Evolutionary conservation across 2,113 vertebrate species (phyloP), one percentile per base, ranked within the genome.

Genomic region (Agelaius phoeniceus): DNA sequence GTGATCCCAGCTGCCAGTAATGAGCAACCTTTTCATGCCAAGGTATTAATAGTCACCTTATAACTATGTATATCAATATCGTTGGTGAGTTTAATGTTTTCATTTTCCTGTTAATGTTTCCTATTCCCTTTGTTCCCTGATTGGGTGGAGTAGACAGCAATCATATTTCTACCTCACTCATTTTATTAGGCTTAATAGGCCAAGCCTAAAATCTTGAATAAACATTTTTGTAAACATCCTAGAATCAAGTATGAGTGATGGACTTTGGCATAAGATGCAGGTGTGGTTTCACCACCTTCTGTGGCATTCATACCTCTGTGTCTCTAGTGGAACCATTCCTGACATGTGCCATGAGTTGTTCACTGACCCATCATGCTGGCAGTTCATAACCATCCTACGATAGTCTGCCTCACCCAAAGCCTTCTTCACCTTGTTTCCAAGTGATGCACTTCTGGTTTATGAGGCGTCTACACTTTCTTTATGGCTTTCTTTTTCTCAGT

Each of bases 221-320:
- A 77, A 26, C 39, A 62, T 77, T 81, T 94, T 63, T 74, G 43
- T 74, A 62, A 74, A 41, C 13, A 54, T 35, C 17, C 51, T 77
- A 41, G 22, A 81, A 77, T 76, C 6, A 19, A 76, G 33, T 18
- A 43, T 4, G 5, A 63, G 39, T 61, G 71, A 68, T n/a, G 27
- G 30, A 59, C 14, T 51, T 83, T 1, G 46, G 30, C 35, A 30
- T 46, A 76, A 0, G 0, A 43, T 1, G 52, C 33, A 58, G 20
- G 18, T 1, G 1, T 37, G 44, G 28, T 55, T 26, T 9, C 33
- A 88, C 28, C 1, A 2, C 35, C 18, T 89, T 51, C 39, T 46
- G 12, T 59, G 30, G 20, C 20, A 30, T 48, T 81, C 51, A 28
- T 44, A 15, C 48, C 35, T 76, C 43, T 0, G 0, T 54, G 26